phyloP scores from a whole-genome alignment of 1,140 invertebrate genomes.

The Metopolophium dirhodum region DNA sequence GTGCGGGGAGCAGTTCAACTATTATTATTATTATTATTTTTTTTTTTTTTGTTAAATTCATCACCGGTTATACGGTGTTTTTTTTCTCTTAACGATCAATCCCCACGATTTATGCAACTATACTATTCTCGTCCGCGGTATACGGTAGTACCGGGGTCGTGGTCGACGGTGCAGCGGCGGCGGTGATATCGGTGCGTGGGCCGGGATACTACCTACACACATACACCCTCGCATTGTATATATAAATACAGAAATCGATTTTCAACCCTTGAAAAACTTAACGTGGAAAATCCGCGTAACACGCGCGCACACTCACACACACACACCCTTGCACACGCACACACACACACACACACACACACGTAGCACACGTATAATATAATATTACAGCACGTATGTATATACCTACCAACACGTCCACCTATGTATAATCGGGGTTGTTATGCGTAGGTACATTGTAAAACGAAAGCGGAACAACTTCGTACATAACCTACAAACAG shows the following conservation, averaged over 20 bases:
- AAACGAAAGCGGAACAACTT: not conserved
- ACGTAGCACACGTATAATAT: not conserved
- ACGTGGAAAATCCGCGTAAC: not conserved
- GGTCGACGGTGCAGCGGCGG: not conserved
- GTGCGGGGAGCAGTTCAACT: not conserved
- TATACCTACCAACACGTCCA: not conserved
- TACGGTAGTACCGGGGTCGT: not conserved
- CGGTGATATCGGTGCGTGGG: not conserved
- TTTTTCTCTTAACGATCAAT: conserved; percentile 21
- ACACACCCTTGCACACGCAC: not conserved
- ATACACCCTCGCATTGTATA: not conserved
- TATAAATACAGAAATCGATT: conserved; percentile 12
- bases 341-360: not conserved
- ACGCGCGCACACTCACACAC: not conserved
- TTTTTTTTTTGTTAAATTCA: not conserved
- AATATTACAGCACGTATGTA: not conserved
- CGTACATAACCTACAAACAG: not conserved
- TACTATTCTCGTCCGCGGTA: not conserved
- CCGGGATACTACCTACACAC: not conserved
- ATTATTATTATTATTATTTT: too few species aligned
- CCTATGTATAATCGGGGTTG: not conserved
- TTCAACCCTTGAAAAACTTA: conserved; percentile 27
- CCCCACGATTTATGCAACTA: conserved; percentile 18
- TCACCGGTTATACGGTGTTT: not conserved
- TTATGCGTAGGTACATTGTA: not conserved